These are phyloP conservation scores for Eledona agricola DNA, from an alignment of 2,888 invertebrate species.

Conservation along the genomic window DNA sequence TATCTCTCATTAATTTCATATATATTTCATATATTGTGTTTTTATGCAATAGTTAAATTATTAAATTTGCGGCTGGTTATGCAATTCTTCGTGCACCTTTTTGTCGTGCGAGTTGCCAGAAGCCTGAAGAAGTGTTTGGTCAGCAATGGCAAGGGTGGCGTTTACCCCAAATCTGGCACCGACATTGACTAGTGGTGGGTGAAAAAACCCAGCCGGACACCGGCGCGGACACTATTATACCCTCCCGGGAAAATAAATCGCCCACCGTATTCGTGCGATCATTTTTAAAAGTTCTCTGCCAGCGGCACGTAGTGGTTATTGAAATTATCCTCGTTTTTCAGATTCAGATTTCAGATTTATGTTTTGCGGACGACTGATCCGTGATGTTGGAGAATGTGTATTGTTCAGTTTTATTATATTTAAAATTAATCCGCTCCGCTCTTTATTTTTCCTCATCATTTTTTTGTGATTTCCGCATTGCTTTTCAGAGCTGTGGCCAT, in stretches of 20 bases:
- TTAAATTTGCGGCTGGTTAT: too few relatives aligned
- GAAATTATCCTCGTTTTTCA: conserved; percentile 55
- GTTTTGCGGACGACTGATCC: conserved; percentile 45
- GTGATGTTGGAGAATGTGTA: conserved; percentile 41
- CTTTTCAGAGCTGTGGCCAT: conserved; percentile 26
- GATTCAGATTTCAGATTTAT: conserved; percentile 53
- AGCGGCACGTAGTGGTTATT: conserved; percentile 55
- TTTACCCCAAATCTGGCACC: conserved; percentile 56
- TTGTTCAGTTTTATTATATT: conserved; percentile 40
- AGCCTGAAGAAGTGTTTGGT: too few relatives aligned
- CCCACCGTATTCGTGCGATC: conserved; percentile 38
- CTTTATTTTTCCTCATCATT: conserved; percentile 19
- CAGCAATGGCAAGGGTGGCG: conserved; percentile 56
- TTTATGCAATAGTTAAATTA: too few relatives aligned
- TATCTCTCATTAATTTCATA: too few relatives aligned
- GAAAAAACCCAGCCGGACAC: conserved; percentile 55
- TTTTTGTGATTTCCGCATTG: conserved; percentile 16
- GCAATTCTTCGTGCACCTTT: too few relatives aligned
- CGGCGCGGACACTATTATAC: conserved; percentile 55
- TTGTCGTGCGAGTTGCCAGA: too few relatives aligned
- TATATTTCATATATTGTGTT: too few relatives aligned
- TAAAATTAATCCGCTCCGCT: conserved; percentile 35
- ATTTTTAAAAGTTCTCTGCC: conserved; percentile 56
- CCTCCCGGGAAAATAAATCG: conserved; percentile 37
- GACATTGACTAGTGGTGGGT: conserved; percentile 58